A percentile compares a stretch with the other conserved stretches of the same genome.
These are phyloP conservation scores for Recurvirostra avosetta DNA, from an alignment of 2,113 vertebrate species.

Conservation along the genomic window DNA sequence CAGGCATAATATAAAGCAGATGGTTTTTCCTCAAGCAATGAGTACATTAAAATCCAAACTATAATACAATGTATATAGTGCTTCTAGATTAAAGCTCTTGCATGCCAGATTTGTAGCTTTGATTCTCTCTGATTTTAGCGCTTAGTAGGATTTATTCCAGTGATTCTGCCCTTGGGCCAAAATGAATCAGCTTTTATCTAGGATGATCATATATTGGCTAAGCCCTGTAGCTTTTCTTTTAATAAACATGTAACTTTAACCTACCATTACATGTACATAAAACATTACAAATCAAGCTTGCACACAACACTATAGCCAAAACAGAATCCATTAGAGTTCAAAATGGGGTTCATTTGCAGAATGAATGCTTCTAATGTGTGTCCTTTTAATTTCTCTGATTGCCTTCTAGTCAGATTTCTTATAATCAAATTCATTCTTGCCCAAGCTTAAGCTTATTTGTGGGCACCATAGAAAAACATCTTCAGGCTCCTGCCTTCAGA, in stretches of 20 bases:
- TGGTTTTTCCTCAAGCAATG: conserved; percentile 46
- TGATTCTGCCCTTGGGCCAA: conserved; percentile 56
- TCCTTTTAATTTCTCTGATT: conserved; percentile 12
- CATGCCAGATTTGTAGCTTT: conserved; percentile 63
- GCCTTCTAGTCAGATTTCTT: not conserved
- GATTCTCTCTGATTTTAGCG: conserved; percentile 60
- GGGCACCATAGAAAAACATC: not conserved
- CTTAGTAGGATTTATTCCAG: conserved; percentile 54
- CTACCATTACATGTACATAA: not conserved
- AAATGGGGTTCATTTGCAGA: not conserved
- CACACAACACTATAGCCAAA: not conserved
- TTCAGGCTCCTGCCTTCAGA: not conserved
- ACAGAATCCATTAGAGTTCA: conserved; percentile 9
- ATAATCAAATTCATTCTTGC: not conserved
- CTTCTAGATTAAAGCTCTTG: conserved; percentile 66
- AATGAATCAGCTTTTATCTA: conserved; percentile 63
- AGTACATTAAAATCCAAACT: conserved; percentile 53
- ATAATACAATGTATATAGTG: conserved; percentile 47
- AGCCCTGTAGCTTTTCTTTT: conserved; percentile 51
- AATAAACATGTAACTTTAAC: conserved; percentile 54
- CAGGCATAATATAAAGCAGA: conserved; percentile 72
- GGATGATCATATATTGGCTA: conserved; percentile 31
- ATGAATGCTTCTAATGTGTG: not conserved
- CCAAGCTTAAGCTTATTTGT: not conserved
- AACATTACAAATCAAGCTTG: conserved; percentile 30